Evolutionary conservation across 1,140 invertebrate genomes (phyloP), one percentile per base, ranked within the genome.

Genomic region (Charaxes varanes): DNA sequence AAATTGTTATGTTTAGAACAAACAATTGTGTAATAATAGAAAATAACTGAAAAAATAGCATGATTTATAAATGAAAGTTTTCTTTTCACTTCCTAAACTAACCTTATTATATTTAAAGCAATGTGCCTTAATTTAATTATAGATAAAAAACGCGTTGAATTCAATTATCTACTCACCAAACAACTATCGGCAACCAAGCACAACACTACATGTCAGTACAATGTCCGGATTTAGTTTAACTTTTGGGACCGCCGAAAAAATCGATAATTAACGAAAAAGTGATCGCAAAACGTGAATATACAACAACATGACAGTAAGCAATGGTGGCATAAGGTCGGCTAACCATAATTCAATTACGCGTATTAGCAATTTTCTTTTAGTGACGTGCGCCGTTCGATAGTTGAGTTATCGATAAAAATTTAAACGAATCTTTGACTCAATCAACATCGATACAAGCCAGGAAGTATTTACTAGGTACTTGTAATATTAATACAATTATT

Each of bases 321-420:
- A 66, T 77, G 72, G 52, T 50, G 53, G 53, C 59, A 54, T 62
- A 62, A 76, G 63, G 72, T 69, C 72, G 70, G 44, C 58, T 52
- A 56, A 64, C 60, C 68, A 63, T 80, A 80, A 80, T 64, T 80
- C 72, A 80, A 80, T 80, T 80, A 80, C 52, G 52, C 47, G 70
- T 65, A 80, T 77, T 80, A 80, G 64, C 64, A 69, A 69, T 74
- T 69, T 72, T 62, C 53, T 62, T 52, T 40, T 71, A 74, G 74
- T 62, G 74, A 53, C 53, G 70, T 6, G 22, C 28, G 1, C 3
- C 13, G 13, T 23, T 32, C 34, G 16, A 43, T n/a, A 7, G 27
- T 15, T 28, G 13, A 7, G 0, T 13, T 28, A 16, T 38, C 35
- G 35, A 38, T 28, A 21, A 30, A 16, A 28, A 2, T 16, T 14